Base-by-base conservation (phyloP, 2,888 invertebrate species). In the Dryadula phaetusa region DNA sequence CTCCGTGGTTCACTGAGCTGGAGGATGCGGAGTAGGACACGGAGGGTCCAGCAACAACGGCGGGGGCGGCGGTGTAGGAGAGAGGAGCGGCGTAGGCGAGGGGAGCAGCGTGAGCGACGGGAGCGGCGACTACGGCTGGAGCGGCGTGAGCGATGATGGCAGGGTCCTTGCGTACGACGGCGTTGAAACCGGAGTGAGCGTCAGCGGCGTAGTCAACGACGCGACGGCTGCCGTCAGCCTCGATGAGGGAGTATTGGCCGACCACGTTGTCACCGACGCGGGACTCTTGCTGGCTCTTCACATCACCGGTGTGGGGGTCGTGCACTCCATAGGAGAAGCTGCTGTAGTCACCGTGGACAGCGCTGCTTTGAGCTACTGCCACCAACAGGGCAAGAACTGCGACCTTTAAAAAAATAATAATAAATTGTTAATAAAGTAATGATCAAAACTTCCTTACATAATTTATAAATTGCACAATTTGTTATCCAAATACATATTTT, bases 191-290 rank as follows among this genome's bases (percentile, higher is more conserved):
- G 69, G 80, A 84, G 68, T 88, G 79, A 1, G 88, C 86, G 56
- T 93, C 93, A 20, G 93, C 92, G 44, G 90, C 90, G 82, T 93
- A 93, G 82, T 93, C 93, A 2, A 93, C 93, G 42, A 87, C 91
- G 72, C 93, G 88, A 70, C 87, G 85, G 60, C 89, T 89, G 75
- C 93, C 93, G 74, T 93, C 93, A 54, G 93, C 80, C 64, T 93
- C 93, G 71, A 86, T 79, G 62, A 93, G 83, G 54, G 93, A 92
- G 82, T 93, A 93, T 71, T 90, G 88, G 25, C 93, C 93, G 62
- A 88, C 88, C 16, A 93, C 93, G 64, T 83, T 85, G 78, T 89
- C 88, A n/a, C 93, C 93, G 49, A 83, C 83, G 44, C 93, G 86
- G 64, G 83, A 85, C 78, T 93, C 93, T 52, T 84, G 82, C 76